These are phyloP conservation scores for Nematolebias whitei DNA, from an alignment of 2,113 vertebrate genomes.

Conservation along the genomic window DNA sequence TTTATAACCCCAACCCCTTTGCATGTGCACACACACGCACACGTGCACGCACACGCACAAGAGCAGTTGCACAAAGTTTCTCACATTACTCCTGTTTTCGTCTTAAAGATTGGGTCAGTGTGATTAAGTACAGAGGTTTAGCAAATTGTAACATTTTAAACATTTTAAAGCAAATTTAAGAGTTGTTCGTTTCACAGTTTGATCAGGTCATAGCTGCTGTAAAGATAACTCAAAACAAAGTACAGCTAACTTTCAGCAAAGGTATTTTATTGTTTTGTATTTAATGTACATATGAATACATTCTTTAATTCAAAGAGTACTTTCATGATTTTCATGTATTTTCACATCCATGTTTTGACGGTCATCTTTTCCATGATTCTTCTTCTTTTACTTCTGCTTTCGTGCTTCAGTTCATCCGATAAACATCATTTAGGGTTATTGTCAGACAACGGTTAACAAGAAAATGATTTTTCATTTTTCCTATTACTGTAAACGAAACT, in stretches of 20 bases:
- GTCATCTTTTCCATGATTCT: not conserved
- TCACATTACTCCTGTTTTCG: not conserved
- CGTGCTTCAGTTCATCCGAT: not conserved
- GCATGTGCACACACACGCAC: not conserved
- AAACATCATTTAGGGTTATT: not conserved
- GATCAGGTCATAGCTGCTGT: too few relatives aligned
- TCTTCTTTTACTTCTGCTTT: conserved; percentile 4
- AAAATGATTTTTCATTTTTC: too few relatives aligned
- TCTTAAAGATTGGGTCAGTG: not conserved
- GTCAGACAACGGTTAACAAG: not conserved
- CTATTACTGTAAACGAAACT: too few relatives aligned
- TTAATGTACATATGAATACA: not conserved
- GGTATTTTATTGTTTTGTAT: not conserved
- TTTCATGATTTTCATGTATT: too few relatives aligned
- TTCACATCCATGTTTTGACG: too few relatives aligned
- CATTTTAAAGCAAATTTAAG: not conserved
- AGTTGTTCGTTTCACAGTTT: not conserved
- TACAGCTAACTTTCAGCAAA: not conserved
- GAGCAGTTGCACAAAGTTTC: conserved; percentile 1
- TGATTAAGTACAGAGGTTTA: not conserved
- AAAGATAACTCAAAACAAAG: too few relatives aligned
- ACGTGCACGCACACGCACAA: not conserved
- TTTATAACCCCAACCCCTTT: not conserved
- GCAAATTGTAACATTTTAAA: not conserved
- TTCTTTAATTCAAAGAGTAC: too few relatives aligned